Base-by-base conservation (phyloP, 2,888 invertebrate genomes). In the Lepetodrilus schrolli region DNA sequence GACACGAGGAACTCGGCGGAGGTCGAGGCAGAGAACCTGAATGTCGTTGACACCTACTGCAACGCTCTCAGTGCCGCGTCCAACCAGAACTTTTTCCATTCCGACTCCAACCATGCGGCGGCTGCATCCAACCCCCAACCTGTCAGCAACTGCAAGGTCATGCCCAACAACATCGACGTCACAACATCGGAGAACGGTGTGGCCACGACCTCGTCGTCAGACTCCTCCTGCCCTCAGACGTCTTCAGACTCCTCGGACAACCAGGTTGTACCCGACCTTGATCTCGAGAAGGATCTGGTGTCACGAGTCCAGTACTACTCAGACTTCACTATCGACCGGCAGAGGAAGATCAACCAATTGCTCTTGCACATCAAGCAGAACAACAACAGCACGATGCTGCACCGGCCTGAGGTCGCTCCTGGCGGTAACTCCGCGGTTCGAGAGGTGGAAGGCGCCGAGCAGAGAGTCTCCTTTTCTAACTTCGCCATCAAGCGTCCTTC, bases 221-320 rank as follows among this genome's bases (percentile, higher is more conserved):
- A 83, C 51, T 82, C 84, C 68, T 82, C 81, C 2, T 83, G 82
- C 51, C 80, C 84, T 7, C 83, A 82, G 48, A 80, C 83, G 4
- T 72, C 78, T 1, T 58, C 76, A 43, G 82, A 84, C 34, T 81
- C 80, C 17, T 80, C 82, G 2, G 83, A 84, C 77, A 83, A 84
- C 78, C 84, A 84, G 70, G 80, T 83, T 65, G 84, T 84, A 7
- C 83, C 83, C 4, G 82, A 82, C 66, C 66, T 66, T 21, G 74
- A 72, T 30, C 51, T 49, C 20, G 82, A 84, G 70, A 83, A 86
- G 74, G 86, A 86, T 37, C 81, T 84, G 8, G 80, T 84, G 75
- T 85, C 85, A 5, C 80, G 87, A 36, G 78, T 85, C 66, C 80
- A 84, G 74, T 86, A 86, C 70, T 87, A 87, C 70, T 83, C 83